phyloP scores from a whole-genome alignment of 2,113 vertebrate species.

The Gasterosteus aculeatus region DNA sequence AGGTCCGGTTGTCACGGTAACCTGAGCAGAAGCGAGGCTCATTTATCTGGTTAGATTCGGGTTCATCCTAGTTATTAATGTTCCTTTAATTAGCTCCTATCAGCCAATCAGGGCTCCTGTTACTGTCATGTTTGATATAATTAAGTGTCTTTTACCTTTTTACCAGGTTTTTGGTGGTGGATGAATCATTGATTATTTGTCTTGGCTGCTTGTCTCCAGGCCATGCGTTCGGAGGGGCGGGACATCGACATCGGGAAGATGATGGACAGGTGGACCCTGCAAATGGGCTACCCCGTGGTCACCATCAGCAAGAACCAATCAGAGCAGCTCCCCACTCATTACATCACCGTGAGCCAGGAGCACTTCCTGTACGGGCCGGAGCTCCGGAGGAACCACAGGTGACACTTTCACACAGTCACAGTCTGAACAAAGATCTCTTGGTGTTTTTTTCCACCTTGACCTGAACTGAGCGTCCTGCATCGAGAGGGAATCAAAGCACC shows the following conservation, averaged over 20 bases:
- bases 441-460: too few relatives aligned
- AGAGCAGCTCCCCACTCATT: conserved; percentile 74
- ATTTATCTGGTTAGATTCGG: conserved; percentile 4
- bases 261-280: conserved; percentile 98
- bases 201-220: conserved; percentile 73
- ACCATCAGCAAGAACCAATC: conserved; percentile 91
- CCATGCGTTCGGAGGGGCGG: conserved; percentile 91
- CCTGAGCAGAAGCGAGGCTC: neutral
- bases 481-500: too few relatives aligned
- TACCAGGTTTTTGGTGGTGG: neutral
- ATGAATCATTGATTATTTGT: neutral
- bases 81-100: conserved; percentile 6
- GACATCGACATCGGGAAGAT: conserved; percentile 93
- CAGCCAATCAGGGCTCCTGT: conserved; percentile 33
- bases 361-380: conserved; percentile 93
- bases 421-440: too few relatives aligned
- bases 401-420: neutral
- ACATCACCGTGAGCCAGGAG: conserved; percentile 89
- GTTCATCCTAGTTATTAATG: conserved; percentile 19
- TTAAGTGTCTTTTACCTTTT: neutral
- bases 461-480: too few relatives aligned
- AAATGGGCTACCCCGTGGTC: conserved; percentile 98
- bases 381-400: conserved; percentile 88
- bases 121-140: neutral
- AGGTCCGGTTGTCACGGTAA: conserved; percentile 41